These are phyloP conservation scores for Agonopterix heracliana DNA, from an alignment of 2,888 invertebrate genomes.

Conservation along the genomic window DNA sequence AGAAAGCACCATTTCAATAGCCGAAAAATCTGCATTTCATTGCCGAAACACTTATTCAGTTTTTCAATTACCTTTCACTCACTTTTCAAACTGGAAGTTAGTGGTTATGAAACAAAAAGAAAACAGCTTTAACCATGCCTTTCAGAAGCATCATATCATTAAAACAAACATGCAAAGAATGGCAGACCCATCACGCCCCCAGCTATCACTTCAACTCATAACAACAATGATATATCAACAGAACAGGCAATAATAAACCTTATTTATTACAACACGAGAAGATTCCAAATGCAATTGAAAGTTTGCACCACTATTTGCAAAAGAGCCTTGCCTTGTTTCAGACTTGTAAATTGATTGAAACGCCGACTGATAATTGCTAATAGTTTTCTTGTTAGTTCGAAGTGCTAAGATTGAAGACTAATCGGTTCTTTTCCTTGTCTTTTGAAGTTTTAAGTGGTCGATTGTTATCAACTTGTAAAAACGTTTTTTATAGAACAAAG, in stretches of 20 bases:
- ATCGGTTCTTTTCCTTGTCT: constrained; percentile 47
- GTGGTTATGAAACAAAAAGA: no score
- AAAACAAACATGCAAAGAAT: constrained; percentile 30
- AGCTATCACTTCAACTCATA: constrained; percentile 28
- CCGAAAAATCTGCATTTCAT: no score
- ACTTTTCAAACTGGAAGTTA: no score
- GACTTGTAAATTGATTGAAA: constrained; percentile 68
- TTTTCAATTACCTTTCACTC: no score
- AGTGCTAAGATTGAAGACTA: constrained; percentile 47
- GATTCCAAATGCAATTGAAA: constrained; percentile 4
- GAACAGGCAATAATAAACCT: background rate
- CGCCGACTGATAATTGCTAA: constrained; percentile 67
- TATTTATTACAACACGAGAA: background rate
- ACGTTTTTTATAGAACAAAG: background rate
- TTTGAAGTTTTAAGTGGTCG: constrained; percentile 35
- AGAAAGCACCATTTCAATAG: no score
- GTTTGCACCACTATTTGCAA: constrained; percentile 33
- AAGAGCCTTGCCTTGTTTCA: constrained; percentile 51
- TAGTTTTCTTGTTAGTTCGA: constrained; percentile 66
- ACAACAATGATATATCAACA: background rate
- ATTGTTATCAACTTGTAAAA: constrained; percentile 20
- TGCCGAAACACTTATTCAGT: no score
- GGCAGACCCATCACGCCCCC: constrained; percentile 39
- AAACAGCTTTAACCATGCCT: background rate
- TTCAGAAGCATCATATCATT: background rate